A percentile compares a stretch with the other conserved stretches of the same genome.
Conservation (phyloP, 2,113 vertebrate genomes). For the Gasterosteus aculeatus region DNA sequence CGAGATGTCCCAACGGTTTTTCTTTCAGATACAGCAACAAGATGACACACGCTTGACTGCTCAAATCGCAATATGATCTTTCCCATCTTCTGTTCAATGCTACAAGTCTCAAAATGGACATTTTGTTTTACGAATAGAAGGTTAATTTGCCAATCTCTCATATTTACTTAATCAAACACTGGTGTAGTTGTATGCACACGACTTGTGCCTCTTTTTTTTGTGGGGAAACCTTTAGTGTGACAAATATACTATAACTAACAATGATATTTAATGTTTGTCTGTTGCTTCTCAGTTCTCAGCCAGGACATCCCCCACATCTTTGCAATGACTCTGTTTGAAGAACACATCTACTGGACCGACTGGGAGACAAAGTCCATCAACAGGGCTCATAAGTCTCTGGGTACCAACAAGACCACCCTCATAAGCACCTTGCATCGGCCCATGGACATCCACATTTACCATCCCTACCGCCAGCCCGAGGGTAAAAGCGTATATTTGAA, state of each 20-base stretch:
- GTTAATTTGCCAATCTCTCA: background rate
- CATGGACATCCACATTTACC: slow-evolving; percentile 98
- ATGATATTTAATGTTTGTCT: background rate
- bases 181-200: background rate
- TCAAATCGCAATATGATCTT: background rate
- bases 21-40: background rate
- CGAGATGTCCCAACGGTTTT: background rate
- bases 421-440: slow-evolving; percentile 96
- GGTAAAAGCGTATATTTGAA: slow-evolving; percentile 42
- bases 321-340: slow-evolving; percentile 95
- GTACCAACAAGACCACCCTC: slow-evolving; percentile 89
- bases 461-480: slow-evolving; percentile 90
- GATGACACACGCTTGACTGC: background rate
- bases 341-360: slow-evolving; percentile 98
- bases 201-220: too few species aligned
- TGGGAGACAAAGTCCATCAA: slow-evolving; percentile 99
- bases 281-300: slow-evolving; percentile 84
- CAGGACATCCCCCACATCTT: slow-evolving; percentile 99
- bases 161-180: background rate
- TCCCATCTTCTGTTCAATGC: background rate
- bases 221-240: background rate
- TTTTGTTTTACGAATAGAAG: background rate
- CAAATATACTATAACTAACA: background rate
- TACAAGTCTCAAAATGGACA: background rate
- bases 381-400: slow-evolving; percentile 92